These are phyloP conservation scores for Brachionus plicatilis DNA, from an alignment of 1,140 invertebrate genomes.

Conservation along the genomic window DNA sequence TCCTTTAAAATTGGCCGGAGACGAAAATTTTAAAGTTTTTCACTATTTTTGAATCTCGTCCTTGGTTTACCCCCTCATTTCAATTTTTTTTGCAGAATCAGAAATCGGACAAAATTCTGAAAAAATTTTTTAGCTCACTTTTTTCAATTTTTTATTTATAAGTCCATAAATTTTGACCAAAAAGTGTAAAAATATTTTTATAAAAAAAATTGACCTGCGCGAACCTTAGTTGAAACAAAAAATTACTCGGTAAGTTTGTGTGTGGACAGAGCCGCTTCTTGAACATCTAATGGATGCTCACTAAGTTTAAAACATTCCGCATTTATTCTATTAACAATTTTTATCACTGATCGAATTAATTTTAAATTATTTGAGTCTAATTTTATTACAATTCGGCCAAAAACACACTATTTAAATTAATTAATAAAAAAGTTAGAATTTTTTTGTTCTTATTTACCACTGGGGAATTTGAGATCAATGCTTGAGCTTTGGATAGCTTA, in stretches of 20 bases:
- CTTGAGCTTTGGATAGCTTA: constrained; percentile 1
- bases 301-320: constrained; percentile 45
- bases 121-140: too few species aligned
- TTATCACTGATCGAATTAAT: not conserved
- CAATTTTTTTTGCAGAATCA: too few species aligned
- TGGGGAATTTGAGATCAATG: not conserved
- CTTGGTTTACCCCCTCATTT: too few species aligned
- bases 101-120: too few species aligned
- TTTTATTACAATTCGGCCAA: constrained; percentile 11
- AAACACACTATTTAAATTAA: not conserved
- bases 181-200: too few species aligned
- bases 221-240: not conserved
- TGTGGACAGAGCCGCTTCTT: constrained; percentile 52
- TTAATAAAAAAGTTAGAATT: not conserved
- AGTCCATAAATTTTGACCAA: too few species aligned
- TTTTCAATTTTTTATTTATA: too few species aligned
- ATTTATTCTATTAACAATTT: not conserved
- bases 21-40: too few species aligned
- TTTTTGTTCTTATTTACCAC: not conserved
- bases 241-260: constrained; percentile 53
- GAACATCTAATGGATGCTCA: constrained; percentile 49
- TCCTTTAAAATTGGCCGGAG: too few species aligned
- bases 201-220: too few species aligned
- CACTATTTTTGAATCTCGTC: too few species aligned
- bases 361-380: constrained; percentile 2